Conservation (phyloP, 2,888 invertebrate genomes). For the Parnassius glacialis region DNA sequence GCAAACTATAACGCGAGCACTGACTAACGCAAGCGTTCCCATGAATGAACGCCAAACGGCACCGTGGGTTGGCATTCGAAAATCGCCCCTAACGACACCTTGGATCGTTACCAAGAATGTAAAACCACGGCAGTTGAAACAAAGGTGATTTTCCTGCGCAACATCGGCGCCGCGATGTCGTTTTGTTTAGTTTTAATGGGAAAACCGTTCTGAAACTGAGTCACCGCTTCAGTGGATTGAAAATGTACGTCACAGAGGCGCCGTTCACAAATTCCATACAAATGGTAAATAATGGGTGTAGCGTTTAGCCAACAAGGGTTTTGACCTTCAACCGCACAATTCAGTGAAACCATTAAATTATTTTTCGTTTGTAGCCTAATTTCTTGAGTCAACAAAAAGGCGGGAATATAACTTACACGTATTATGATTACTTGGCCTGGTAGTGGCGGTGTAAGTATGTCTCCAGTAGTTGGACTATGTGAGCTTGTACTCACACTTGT, state of each 20-base stretch:
- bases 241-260: conserved; percentile 23
- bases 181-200: conserved; percentile 15
- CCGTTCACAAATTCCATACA: conserved; percentile 2
- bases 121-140: neutral
- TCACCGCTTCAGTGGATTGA: conserved; percentile 14
- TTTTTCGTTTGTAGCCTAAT: too few species aligned
- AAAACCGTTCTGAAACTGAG: conserved; percentile 19
- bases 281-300: neutral
- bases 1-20: neutral
- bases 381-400: too few species aligned
- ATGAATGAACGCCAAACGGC: conserved; percentile 15
- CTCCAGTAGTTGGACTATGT: too few species aligned
- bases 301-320: conserved; percentile 15
- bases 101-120: conserved; percentile 22
- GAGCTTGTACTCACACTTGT: too few species aligned
- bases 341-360: conserved; percentile 3
- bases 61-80: conserved; percentile 2
- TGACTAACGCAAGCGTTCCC: conserved; percentile 13
- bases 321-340: conserved; percentile 7
- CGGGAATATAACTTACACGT: too few species aligned
- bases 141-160: conserved; percentile 13
- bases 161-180: neutral
- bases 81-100: conserved; percentile 15
- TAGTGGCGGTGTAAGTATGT: too few species aligned
- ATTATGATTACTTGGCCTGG: too few species aligned